A percentile compares a stretch with the other conserved stretches of the same genome.
Conservation (phyloP, 2,113 vertebrate species). For the Callocephalon fimbriatum region DNA sequence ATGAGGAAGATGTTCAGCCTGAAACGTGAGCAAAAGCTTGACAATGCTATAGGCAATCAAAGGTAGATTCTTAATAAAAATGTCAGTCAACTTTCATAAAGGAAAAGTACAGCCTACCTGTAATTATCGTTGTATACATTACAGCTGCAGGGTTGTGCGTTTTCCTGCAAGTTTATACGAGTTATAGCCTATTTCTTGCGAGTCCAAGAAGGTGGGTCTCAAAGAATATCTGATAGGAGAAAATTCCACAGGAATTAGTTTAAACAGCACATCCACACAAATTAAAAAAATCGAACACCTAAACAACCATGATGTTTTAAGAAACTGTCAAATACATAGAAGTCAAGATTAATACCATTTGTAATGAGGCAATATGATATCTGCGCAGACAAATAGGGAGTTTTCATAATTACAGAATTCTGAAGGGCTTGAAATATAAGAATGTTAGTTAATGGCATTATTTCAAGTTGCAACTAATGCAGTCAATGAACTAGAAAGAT, state of each 20-base stretch:
- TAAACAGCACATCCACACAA: background rate
- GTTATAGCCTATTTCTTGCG: background rate
- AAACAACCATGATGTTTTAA: background rate
- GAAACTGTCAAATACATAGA: background rate
- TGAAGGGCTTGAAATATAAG: background rate
- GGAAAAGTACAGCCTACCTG: background rate
- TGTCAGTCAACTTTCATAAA: background rate
- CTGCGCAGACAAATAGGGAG: background rate
- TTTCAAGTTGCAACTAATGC: background rate
- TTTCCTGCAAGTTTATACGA: background rate
- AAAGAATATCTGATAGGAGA: background rate
- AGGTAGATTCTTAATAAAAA: background rate
- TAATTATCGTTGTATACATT: background rate
- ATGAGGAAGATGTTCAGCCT: constrained; percentile 86
- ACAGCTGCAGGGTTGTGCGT: background rate
- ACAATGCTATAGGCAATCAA: background rate
- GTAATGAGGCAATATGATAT: background rate
- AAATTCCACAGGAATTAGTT: background rate
- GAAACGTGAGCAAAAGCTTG: background rate
- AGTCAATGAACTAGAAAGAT: background rate
- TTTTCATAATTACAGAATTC: background rate
- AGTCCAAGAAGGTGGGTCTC: background rate
- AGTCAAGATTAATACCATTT: background rate
- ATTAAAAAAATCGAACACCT: fast-evolving
- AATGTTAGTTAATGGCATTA: background rate